These are phyloP conservation scores for Drosophila tripunctata DNA, from an alignment of 2,888 invertebrate genomes.

Conservation along the genomic window DNA sequence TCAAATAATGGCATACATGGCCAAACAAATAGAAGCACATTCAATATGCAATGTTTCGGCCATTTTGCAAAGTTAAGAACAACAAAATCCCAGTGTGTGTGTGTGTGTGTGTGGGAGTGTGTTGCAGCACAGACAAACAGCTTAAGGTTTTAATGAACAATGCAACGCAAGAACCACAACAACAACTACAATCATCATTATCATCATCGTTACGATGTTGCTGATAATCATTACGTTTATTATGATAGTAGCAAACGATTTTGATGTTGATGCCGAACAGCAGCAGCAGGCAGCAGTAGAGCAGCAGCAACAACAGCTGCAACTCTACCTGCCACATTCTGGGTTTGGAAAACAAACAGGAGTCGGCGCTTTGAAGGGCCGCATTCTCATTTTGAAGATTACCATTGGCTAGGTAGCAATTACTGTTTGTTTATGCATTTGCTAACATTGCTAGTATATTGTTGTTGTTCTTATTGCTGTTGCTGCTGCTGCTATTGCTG, in stretches of 20 bases:
- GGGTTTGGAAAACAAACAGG: constrained; percentile 51
- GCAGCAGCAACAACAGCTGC: constrained; percentile 30
- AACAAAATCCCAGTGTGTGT: constrained; percentile 32
- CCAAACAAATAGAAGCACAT: constrained; percentile 6
- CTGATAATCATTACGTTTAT: constrained; percentile 17
- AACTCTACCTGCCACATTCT: constrained; percentile 3
- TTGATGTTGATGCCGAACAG: constrained; percentile 30
- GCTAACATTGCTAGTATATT: constrained; percentile 50
- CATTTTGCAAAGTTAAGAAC: constrained; percentile 56
- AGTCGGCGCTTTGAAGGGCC: constrained; percentile 55
- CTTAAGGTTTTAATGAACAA: constrained; percentile 57
- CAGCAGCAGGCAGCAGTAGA: too few relatives aligned
- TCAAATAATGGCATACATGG: constrained; percentile 40
- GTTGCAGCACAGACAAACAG: constrained; percentile 59
- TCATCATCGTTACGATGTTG: too few relatives aligned
- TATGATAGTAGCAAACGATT: constrained; percentile 43
- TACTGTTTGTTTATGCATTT: constrained; percentile 74
- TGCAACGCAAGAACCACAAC: neutral
- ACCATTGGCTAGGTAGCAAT: constrained; percentile 69
- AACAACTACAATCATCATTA: constrained; percentile 4
- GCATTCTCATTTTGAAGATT: constrained; percentile 61
- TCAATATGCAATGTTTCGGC: constrained; percentile 52
- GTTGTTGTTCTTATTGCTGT: constrained; percentile 27
- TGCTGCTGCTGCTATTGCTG: constrained; percentile 35
- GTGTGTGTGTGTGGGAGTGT: constrained; percentile 14